These are phyloP conservation scores for Lagocephalus sceleratus DNA, from an alignment of 2,797 vertebrate species.

Conservation along the genomic window DNA sequence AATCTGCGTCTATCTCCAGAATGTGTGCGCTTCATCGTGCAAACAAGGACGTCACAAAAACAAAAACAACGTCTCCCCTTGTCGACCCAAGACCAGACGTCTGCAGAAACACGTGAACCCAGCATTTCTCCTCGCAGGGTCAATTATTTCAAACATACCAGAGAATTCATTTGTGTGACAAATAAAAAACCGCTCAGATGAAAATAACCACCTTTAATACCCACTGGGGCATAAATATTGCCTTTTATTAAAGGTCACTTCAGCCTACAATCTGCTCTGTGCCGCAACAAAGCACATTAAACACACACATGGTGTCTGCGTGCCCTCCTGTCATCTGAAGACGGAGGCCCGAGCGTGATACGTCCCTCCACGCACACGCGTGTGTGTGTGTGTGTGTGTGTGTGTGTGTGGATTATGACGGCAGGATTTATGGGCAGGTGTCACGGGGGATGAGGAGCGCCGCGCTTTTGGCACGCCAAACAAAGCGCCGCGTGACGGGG, in stretches of 20 bases:
- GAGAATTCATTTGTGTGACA: slow-evolving; percentile 27
- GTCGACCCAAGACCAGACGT: too few relatives aligned
- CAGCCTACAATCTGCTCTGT: slow-evolving; percentile 23
- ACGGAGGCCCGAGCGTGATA: not conserved
- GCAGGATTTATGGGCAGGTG: slow-evolving; percentile 8
- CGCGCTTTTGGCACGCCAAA: slow-evolving; percentile 10
- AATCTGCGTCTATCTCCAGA: too few relatives aligned
- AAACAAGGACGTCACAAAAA: not conserved
- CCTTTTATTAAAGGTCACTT: slow-evolving; percentile 56
- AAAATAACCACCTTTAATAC: slow-evolving; percentile 59
- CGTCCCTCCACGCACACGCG: too few relatives aligned
- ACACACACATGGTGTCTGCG: slow-evolving; percentile 28
- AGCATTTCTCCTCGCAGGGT: too few relatives aligned
- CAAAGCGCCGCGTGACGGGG: slow-evolving; percentile 11
- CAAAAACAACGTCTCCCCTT: not conserved
- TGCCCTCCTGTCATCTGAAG: slow-evolving; percentile 15
- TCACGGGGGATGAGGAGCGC: slow-evolving; percentile 1
- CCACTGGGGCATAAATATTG: slow-evolving; percentile 44
- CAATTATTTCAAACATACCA: not conserved
- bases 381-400: too few relatives aligned
- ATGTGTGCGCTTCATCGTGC: not conserved
- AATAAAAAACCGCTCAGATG: slow-evolving; percentile 49
- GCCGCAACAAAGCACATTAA: slow-evolving; percentile 35
- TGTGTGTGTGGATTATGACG: not conserved
- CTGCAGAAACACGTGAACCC: too few relatives aligned